Evolutionary conservation across 1,140 invertebrate genomes (phyloP).

Genomic region (Rhyacophila brunnea): DNA sequence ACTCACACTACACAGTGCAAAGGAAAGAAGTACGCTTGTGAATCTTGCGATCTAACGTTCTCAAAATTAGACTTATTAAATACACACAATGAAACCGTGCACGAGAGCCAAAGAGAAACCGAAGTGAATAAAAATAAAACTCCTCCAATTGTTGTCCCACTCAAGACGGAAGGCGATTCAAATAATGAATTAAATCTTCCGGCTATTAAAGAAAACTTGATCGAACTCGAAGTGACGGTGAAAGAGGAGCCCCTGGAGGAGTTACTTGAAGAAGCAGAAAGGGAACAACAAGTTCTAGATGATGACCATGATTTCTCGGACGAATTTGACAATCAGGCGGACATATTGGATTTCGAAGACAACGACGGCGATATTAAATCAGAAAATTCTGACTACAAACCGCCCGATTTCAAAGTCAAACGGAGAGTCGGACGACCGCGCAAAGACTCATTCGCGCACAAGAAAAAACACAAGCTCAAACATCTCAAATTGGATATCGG

Average conservation of each 20-base stretch:
- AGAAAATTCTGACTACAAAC: conserved; percentile 16
- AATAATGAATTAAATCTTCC: too few relatives aligned
- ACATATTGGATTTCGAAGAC: too few relatives aligned
- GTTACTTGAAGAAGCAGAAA: conserved; percentile 28
- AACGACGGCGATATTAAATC: background rate
- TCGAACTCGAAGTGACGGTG: conserved; percentile 7
- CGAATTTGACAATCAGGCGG: background rate
- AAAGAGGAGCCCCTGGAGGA: conserved; percentile 32
- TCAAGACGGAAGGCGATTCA: too few relatives aligned
- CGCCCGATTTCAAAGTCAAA: conserved; percentile 5
- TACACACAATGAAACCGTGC: conserved; percentile 9
- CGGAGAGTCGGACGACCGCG: conserved; percentile 4
- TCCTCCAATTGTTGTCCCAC: too few relatives aligned
- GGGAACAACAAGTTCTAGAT: conserved; percentile 18
- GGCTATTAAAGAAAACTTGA: too few relatives aligned
- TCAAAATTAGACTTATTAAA: background rate
- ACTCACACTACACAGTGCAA: conserved; percentile 17
- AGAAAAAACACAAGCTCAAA: conserved; percentile 11
- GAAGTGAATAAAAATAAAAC: background rate
- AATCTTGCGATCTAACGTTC: conserved; percentile 19
- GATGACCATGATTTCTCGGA: conserved; percentile 8
- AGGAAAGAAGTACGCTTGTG: conserved; percentile 3
- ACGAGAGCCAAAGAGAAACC: background rate
- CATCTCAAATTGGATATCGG: background rate
- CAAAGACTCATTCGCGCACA: conserved; percentile 2